Evolutionary conservation across 2,797 vertebrate genomes (phyloP).

Genomic region (Myotis pilosus): DNA sequence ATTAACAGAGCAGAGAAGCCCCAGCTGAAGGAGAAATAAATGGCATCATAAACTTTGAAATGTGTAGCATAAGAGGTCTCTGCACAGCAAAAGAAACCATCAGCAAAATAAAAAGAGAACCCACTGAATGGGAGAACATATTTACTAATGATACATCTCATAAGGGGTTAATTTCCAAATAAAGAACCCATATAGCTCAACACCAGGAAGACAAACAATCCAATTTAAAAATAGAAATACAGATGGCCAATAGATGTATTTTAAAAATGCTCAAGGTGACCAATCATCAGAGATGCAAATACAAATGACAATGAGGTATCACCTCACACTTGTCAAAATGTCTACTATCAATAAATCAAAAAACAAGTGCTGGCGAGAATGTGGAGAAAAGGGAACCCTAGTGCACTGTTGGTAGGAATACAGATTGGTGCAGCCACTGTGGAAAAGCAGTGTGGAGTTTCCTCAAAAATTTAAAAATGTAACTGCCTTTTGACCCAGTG

Average conservation of each 20-base stretch:
- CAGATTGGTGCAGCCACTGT: background rate
- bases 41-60: slow-evolving; percentile 45
- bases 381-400: background rate
- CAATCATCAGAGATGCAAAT: background rate
- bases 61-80: background rate
- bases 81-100: background rate
- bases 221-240: background rate
- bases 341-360: background rate
- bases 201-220: background rate
- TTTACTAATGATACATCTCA: background rate
- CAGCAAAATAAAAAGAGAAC: background rate
- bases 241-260: background rate
- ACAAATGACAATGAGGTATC: background rate
- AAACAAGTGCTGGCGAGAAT: background rate
- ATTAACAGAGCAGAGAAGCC: slow-evolving; percentile 35
- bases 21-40: slow-evolving; percentile 52
- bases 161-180: background rate
- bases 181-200: background rate
- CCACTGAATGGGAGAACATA: background rate
- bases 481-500: background rate
- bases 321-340: background rate
- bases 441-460: background rate
- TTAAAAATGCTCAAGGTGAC: background rate
- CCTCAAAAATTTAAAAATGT: background rate
- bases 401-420: background rate